Evolutionary conservation across 2,797 vertebrate species (phyloP).

Genomic region (Manis crassicaudata): DNA sequence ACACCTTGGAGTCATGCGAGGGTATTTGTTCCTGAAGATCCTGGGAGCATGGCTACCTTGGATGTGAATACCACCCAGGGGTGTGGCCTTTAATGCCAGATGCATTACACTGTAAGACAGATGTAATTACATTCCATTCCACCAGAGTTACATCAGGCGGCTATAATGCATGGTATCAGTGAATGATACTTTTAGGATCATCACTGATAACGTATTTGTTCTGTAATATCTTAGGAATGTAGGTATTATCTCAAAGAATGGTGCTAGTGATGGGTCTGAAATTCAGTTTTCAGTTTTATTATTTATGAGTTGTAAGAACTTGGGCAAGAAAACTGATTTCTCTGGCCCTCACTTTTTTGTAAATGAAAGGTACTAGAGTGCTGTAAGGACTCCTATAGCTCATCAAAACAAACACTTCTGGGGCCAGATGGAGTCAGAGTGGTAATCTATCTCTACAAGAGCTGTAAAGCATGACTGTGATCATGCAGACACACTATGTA

Average conservation of each 20-base stretch:
- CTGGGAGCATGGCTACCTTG: neutral
- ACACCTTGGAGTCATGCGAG: neutral
- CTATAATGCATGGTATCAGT: neutral
- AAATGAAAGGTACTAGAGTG: neutral
- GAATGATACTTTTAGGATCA: neutral
- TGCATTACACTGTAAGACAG: neutral
- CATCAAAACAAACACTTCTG: neutral
- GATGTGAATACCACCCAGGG: neutral
- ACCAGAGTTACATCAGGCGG: neutral
- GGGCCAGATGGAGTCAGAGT: neutral
- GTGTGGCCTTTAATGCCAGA: neutral
- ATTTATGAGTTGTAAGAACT: neutral
- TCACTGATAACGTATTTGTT: neutral
- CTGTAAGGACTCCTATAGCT: neutral
- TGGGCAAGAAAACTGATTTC: neutral
- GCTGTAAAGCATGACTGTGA: neutral
- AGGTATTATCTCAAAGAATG: neutral
- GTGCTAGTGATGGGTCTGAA: neutral
- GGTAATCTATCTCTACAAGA: neutral
- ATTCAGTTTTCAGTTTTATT: neutral
- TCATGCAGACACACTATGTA: neutral
- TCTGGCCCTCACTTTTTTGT: neutral
- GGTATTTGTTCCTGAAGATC: neutral
- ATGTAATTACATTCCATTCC: no score
- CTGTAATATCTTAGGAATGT: neutral